phyloP scores from a whole-genome alignment of 2,888 invertebrate species.

The Acleris holmiana region DNA sequence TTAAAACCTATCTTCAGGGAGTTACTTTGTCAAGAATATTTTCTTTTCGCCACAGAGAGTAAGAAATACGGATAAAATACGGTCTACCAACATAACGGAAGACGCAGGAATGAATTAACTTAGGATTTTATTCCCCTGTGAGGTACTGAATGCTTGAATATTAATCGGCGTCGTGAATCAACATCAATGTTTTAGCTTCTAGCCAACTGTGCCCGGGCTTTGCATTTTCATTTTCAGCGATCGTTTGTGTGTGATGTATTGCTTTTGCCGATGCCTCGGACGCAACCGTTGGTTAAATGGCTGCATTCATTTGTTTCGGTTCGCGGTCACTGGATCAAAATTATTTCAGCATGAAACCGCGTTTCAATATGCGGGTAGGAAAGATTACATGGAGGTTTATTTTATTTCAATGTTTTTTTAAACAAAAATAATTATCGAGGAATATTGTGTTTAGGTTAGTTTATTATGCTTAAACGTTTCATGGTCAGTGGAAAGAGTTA shows the following conservation, averaged over 20 bases:
- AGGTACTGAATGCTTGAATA: constrained; percentile 18
- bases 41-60: constrained; percentile 17
- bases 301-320: constrained; percentile 27
- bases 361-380: no score
- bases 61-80: constrained; percentile 16
- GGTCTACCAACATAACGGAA: constrained; percentile 14
- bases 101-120: constrained; percentile 17
- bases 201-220: background rate
- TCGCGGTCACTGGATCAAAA: constrained; percentile 13
- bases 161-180: constrained; percentile 19
- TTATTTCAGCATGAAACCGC: no score
- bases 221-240: background rate
- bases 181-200: constrained; percentile 12
- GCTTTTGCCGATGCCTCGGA: no score
- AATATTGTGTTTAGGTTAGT: no score
- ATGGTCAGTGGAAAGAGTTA: no score
- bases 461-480: no score
- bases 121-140: constrained; percentile 21
- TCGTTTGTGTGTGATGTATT: no score
- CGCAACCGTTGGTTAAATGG: no score
- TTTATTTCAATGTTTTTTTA: no score
- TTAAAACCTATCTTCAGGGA: constrained; percentile 19
- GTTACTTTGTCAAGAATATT: constrained; percentile 24
- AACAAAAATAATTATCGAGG: no score
- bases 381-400: no score